A percentile compares a stretch with the other conserved stretches of the same genome.
phyloP scores from a whole-genome alignment of 2,797 vertebrate species.

The Pogoniulus pusillus region DNA sequence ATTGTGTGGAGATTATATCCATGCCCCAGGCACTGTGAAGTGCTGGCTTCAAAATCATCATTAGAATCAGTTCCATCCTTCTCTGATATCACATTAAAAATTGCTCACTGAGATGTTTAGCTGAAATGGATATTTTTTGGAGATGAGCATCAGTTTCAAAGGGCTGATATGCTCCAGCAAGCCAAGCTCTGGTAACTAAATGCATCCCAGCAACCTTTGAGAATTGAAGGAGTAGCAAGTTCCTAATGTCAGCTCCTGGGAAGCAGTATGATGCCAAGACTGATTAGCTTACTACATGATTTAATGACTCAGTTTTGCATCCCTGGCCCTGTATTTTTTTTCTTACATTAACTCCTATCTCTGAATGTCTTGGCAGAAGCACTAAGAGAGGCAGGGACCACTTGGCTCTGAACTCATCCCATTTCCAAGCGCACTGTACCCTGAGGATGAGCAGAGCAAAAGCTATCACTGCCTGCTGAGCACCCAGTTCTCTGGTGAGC shows the following conservation, averaged over 20 bases:
- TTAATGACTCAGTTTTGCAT: background rate
- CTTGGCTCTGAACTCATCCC: background rate
- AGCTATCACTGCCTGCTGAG: background rate
- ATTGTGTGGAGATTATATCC: background rate
- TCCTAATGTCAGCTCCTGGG: background rate
- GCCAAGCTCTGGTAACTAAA: background rate
- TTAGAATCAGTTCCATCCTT: constrained; percentile 3
- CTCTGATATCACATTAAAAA: background rate
- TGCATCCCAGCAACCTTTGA: background rate
- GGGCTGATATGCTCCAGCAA: background rate
- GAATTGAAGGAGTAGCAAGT: background rate
- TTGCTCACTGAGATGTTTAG: background rate
- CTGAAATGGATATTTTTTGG: background rate
- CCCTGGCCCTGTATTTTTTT: background rate
- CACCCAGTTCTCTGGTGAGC: background rate
- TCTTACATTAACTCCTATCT: background rate
- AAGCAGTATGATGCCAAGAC: background rate
- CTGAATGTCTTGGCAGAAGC: background rate
- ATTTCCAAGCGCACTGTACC: background rate
- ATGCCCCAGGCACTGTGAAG: background rate
- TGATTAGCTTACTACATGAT: background rate
- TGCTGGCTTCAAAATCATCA: constrained; percentile 16
- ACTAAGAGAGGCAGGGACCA: background rate
- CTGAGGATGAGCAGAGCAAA: background rate
- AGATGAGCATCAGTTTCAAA: constrained; percentile 24